Conservation (phyloP, 2,113 vertebrate species). For the Xenotilapia leptura region DNA sequence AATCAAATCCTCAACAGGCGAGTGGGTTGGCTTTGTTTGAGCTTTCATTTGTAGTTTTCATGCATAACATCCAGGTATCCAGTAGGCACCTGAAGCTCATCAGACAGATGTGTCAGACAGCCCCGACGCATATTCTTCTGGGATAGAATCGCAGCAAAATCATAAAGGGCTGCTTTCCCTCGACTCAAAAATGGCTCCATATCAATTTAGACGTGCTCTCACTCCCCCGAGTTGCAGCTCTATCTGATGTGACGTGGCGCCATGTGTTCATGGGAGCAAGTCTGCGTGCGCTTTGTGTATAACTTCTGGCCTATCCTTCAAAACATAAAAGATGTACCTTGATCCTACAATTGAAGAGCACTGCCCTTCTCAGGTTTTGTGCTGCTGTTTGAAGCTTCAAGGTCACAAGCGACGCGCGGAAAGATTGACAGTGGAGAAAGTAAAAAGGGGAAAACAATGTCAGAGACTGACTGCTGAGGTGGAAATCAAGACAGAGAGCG, state of each 20-base stretch:
- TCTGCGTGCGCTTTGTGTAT: not conserved
- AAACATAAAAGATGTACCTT: constrained; percentile 12
- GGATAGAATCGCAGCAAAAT: constrained; percentile 20
- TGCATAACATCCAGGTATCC: not conserved
- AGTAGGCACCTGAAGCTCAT: not conserved
- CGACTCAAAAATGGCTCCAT: not conserved
- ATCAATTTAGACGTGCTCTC: not conserved
- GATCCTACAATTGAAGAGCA: not conserved
- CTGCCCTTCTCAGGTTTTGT: not conserved
- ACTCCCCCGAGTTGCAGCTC: not conserved
- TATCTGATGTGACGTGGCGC: constrained; percentile 8
- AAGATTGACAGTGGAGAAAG: constrained; percentile 6
- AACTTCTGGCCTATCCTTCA: not conserved
- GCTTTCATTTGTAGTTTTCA: not conserved
- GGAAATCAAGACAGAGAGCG: not conserved
- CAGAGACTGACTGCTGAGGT: not conserved
- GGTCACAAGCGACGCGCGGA: not conserved
- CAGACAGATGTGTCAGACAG: not conserved
- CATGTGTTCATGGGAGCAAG: not conserved
- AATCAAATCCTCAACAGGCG: not conserved
- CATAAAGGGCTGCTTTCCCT: constrained; percentile 1
- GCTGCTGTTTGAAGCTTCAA: constrained; percentile 5
- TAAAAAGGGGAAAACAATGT: not conserved
- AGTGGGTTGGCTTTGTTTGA: not conserved
- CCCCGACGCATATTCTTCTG: not conserved